phyloP scores from a whole-genome alignment of 2,888 invertebrate genomes.

The Dimorphilus gyrociliatus region DNA sequence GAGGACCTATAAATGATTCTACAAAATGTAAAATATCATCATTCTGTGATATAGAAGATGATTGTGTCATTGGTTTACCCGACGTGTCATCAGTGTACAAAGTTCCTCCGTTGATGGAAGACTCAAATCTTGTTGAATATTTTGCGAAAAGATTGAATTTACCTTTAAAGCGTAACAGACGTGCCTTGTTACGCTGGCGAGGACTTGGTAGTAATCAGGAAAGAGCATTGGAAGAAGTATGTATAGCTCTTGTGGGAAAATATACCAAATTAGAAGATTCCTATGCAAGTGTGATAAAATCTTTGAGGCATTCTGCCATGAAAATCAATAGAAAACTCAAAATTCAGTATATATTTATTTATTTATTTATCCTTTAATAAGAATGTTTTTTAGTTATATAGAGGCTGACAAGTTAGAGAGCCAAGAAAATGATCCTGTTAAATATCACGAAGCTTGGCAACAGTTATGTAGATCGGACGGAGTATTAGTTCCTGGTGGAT shows the following conservation, averaged over 20 bases:
- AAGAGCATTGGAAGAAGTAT: constrained; percentile 62
- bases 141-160: constrained; percentile 64
- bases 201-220: too few relatives aligned
- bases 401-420: constrained; percentile 79
- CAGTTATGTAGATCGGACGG: constrained; percentile 53
- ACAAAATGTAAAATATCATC: too few relatives aligned
- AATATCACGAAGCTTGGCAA: constrained; percentile 85
- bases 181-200: constrained; percentile 77
- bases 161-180: constrained; percentile 40
- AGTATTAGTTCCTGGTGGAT: constrained; percentile 64
- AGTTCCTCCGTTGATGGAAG: constrained; percentile 81
- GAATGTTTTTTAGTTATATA: too few relatives aligned
- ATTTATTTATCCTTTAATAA: too few relatives aligned
- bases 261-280: constrained; percentile 89
- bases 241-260: constrained; percentile 83
- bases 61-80: constrained; percentile 76
- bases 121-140: constrained; percentile 69
- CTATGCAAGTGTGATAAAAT: constrained; percentile 88
- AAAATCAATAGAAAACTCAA: constrained; percentile 64
- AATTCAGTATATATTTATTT: too few relatives aligned
- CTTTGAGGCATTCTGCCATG: constrained; percentile 78
- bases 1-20: too few relatives aligned
- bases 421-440: constrained; percentile 55
- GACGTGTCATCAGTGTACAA: constrained; percentile 87
- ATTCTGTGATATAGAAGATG: too few relatives aligned